A percentile compares a stretch with the other conserved stretches of the same genome.
Evolutionary conservation across 30 jellyfish, hydroid and myxozoan species (phyloP).

Genomic region (Sanderia malayensis): DNA sequence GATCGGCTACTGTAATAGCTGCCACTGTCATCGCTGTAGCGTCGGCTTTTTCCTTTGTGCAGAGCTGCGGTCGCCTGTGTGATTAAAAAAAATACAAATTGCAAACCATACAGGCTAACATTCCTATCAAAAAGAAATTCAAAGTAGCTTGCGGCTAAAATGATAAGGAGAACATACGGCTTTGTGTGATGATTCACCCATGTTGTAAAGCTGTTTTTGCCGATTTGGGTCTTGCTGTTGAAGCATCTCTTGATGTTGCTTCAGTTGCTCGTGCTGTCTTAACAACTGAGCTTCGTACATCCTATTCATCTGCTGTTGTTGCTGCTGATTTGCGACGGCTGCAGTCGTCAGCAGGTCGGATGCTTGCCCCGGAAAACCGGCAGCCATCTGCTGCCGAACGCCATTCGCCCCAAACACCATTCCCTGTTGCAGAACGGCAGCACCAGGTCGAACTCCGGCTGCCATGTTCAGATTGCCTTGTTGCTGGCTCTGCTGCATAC

Average conservation of each 20-base stretch:
- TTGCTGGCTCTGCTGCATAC: slow-evolving; percentile 1
- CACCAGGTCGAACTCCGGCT: slow-evolving; percentile 41
- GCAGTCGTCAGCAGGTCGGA: slow-evolving; percentile 24
- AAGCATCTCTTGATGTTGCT: slow-evolving; percentile 37
- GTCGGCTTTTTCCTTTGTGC: slow-evolving; percentile 64
- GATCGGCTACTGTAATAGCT: slow-evolving; percentile 71
- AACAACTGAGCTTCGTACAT: slow-evolving; percentile 74
- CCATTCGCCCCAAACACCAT: slow-evolving; percentile 40
- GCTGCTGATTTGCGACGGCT: slow-evolving; percentile 37
- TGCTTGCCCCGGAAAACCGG: slow-evolving; percentile 53
- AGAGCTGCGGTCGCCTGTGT: slow-evolving; percentile 48
- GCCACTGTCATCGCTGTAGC: slow-evolving; percentile 60
- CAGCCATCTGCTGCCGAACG: slow-evolving; percentile 46
- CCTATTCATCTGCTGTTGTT: slow-evolving; percentile 58
- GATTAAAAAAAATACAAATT: too few species aligned
- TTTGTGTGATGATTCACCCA: slow-evolving; percentile 27
- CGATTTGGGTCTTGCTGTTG: slow-evolving; percentile 46
- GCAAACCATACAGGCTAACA: too few species aligned
- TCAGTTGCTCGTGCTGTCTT: slow-evolving; percentile 68
- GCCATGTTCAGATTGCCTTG: slow-evolving; percentile 26
- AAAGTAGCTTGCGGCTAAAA: too few species aligned
- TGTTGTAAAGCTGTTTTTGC: slow-evolving; percentile 35
- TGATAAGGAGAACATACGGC: slow-evolving; percentile 27
- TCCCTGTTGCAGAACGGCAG: slow-evolving; percentile 53
- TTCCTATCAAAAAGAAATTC: too few species aligned